phyloP scores from a whole-genome alignment of 2,888 invertebrate genomes.

The Drosophila mayaguana region DNA sequence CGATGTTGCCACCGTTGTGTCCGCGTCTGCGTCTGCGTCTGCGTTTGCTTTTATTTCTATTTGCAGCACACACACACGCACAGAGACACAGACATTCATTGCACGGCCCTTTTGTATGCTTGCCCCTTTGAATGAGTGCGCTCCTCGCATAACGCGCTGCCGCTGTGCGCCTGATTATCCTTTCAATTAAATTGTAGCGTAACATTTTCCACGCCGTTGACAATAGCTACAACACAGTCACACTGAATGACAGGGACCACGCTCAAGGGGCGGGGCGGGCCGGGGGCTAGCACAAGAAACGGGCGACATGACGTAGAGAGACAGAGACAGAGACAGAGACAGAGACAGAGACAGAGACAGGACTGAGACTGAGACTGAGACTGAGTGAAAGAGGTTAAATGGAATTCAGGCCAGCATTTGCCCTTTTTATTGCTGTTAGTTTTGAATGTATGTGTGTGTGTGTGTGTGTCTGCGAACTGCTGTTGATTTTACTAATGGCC shows the following conservation, averaged over 20 bases:
- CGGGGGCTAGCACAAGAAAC: neutral
- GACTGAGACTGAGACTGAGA: constrained; percentile 11
- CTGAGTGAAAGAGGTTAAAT: constrained; percentile 11
- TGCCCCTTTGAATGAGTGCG: constrained; percentile 53
- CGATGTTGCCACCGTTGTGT: constrained; percentile 62
- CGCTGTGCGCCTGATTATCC: constrained; percentile 80
- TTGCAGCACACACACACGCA: constrained; percentile 50
- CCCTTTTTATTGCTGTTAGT: constrained; percentile 24
- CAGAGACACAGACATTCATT: constrained; percentile 38
- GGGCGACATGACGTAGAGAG: constrained; percentile 3
- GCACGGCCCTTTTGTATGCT: constrained; percentile 62
- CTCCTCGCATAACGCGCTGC: constrained; percentile 57
- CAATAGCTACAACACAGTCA: constrained; percentile 52
- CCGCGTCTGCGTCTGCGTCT: constrained; percentile 7
- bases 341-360: too few relatives aligned
- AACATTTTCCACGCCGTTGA: constrained; percentile 81
- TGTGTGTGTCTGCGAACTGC: constrained; percentile 12
- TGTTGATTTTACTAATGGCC: constrained; percentile 68
- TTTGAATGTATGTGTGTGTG: constrained; percentile 14
- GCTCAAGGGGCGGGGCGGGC: constrained; percentile 1
- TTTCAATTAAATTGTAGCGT: constrained; percentile 83
- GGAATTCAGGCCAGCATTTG: constrained; percentile 43
- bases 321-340: neutral
- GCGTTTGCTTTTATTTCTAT: constrained; percentile 71
- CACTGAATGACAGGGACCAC: constrained; percentile 24